Evolutionary conservation across 2,113 vertebrate genomes (phyloP).

Genomic region (Dryoscopus gambensis): DNA sequence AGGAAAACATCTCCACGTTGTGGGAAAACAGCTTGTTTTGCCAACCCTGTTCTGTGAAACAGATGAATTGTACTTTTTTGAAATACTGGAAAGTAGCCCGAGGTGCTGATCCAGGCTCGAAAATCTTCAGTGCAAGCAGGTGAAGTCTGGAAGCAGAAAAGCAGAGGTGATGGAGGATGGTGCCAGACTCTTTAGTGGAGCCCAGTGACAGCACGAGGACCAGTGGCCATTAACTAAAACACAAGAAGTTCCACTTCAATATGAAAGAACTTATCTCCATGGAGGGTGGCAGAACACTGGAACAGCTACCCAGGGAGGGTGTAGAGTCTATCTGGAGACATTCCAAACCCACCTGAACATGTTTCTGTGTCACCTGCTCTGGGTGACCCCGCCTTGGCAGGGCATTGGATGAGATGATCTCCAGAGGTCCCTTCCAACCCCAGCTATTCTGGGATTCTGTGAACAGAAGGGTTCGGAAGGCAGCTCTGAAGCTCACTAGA

Average conservation of each 20-base stretch:
- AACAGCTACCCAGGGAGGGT: not conserved
- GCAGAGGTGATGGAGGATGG: not conserved
- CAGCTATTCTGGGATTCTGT: not conserved
- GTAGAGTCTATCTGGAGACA: not conserved
- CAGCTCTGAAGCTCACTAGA: not conserved
- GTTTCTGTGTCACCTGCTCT: not conserved
- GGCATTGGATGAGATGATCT: not conserved
- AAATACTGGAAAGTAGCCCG: not conserved
- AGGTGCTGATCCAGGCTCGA: not conserved
- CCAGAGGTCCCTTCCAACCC: not conserved
- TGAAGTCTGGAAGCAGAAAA: not conserved
- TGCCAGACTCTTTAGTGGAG: not conserved
- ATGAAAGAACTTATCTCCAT: not conserved
- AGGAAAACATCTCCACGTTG: constrained; percentile 3
- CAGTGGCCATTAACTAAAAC: not conserved
- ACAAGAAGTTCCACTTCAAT: not conserved
- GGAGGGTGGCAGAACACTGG: not conserved
- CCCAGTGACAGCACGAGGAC: not conserved
- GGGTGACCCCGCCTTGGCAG: not conserved
- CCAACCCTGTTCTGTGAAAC: not conserved
- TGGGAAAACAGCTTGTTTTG: not conserved
- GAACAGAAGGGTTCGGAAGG: not conserved
- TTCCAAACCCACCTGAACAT: not conserved
- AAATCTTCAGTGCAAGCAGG: not conserved
- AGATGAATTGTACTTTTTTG: not conserved